These are phyloP conservation scores for Artibeus jamaicensis DNA, from an alignment of 2,797 vertebrate genomes.

Conservation along the genomic window DNA sequence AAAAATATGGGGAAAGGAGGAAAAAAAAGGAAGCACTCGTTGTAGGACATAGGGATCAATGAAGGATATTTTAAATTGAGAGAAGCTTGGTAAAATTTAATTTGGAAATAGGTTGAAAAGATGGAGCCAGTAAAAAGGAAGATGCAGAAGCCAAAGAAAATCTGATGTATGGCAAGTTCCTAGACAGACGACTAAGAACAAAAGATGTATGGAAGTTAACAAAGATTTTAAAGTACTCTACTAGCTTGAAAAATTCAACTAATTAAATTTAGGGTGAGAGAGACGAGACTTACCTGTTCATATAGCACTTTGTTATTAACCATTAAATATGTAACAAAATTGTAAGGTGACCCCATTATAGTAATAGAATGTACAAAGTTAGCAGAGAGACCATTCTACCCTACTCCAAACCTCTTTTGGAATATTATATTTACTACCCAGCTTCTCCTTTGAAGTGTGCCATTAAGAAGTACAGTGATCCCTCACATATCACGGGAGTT, in stretches of 20 bases:
- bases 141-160: conserved; percentile 35
- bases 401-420: background rate
- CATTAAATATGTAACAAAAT: background rate
- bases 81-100: conserved; percentile 14
- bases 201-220: background rate
- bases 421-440: background rate
- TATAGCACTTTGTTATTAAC: background rate
- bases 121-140: background rate
- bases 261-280: background rate
- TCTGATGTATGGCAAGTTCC: background rate
- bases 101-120: background rate
- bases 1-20: background rate
- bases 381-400: background rate
- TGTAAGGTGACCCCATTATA: background rate
- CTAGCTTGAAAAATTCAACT: background rate
- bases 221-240: background rate
- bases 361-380: conserved; percentile 28
- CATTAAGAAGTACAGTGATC: background rate
- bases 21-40: background rate
- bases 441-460: background rate
- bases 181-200: background rate
- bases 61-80: background rate
- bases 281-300: background rate
- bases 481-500: too few species aligned
- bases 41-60: background rate